Conservation (phyloP, 2,113 vertebrate species). For the Chrysemys picta region DNA sequence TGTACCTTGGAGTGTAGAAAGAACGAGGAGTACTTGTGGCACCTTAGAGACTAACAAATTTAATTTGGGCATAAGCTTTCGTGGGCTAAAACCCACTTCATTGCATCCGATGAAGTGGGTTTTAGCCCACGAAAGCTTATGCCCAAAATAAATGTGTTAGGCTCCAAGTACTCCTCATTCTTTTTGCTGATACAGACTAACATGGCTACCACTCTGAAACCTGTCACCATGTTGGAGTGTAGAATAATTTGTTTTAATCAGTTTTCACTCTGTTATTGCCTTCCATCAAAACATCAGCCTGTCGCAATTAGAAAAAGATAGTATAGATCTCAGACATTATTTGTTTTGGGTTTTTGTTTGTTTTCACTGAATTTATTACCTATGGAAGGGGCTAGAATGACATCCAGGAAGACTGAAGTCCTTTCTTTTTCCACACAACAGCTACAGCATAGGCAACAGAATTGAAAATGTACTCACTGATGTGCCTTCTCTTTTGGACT, state of each 20-base stretch:
- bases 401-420: neutral
- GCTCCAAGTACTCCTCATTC: no score
- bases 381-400: neutral
- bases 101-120: no score
- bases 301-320: neutral
- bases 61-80: no score
- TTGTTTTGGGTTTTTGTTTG: neutral
- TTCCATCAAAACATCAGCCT: neutral
- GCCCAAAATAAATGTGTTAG: no score
- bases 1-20: neutral
- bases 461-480: neutral
- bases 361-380: neutral
- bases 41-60: no score
- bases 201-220: no score
- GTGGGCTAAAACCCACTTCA: no score
- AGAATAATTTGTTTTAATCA: neutral
- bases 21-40: no score
- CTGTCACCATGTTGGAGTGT: no score
- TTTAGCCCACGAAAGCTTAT: no score
- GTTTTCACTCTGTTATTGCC: neutral
- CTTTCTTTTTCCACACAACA: neutral
- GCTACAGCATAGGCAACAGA: neutral
- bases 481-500: neutral
- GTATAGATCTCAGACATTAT: neutral
- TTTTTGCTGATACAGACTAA: no score